These are phyloP conservation scores for Phoxinus dragarum DNA, from an alignment of 2,797 vertebrate species.

Conservation along the genomic window DNA sequence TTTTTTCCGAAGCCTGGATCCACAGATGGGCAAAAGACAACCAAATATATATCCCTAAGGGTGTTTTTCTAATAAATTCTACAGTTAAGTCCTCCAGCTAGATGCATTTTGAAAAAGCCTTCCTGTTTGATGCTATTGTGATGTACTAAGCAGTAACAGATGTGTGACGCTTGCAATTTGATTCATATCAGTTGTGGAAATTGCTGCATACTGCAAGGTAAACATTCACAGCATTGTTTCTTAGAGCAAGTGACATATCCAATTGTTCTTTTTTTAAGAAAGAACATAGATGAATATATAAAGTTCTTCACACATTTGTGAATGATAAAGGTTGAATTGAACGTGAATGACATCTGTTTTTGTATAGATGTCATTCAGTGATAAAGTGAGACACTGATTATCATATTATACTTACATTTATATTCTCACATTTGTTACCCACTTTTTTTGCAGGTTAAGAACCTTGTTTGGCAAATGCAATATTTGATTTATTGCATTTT, in stretches of 20 bases:
- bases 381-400: not conserved
- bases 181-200: constrained; percentile 4
- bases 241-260: not conserved
- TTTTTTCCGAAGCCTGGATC: not conserved
- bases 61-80: constrained; percentile 19
- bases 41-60: not conserved
- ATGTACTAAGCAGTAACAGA: constrained; percentile 10
- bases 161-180: constrained; percentile 8
- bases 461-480: not conserved
- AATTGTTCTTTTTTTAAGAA: not conserved
- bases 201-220: not conserved
- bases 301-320: not conserved
- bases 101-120: not conserved
- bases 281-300: no score
- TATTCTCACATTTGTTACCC: not conserved
- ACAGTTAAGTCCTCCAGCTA: not conserved
- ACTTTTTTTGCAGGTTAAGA: not conserved
- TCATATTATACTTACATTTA: not conserved
- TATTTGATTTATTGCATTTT: not conserved
- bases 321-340: not conserved
- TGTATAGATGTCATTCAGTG: not conserved
- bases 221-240: not conserved
- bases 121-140: constrained; percentile 12
- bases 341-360: not conserved
- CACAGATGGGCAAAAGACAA: not conserved